Conservation (phyloP, 2,113 vertebrate species). For the Varanus komodoensis region DNA sequence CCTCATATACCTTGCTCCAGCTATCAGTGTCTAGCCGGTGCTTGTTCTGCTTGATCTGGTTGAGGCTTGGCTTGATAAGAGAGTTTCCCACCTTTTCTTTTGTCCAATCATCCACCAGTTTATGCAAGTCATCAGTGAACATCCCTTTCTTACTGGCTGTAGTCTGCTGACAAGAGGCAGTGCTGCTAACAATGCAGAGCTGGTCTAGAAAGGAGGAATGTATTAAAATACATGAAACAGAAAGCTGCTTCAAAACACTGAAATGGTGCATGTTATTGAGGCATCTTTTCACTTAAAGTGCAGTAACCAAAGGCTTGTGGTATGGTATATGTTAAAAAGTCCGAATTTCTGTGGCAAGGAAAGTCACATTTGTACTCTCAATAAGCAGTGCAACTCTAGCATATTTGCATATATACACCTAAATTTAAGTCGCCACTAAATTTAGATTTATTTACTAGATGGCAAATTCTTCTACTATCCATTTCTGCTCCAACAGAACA, state of each 20-base stretch:
- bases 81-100: slow-evolving; percentile 82
- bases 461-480: neutral
- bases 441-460: neutral
- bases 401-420: neutral
- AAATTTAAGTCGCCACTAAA: neutral
- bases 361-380: neutral
- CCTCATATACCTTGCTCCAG: slow-evolving; percentile 83
- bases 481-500: neutral
- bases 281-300: neutral
- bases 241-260: neutral
- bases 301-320: too few species aligned
- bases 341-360: neutral
- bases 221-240: neutral
- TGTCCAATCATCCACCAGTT: slow-evolving; percentile 92
- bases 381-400: neutral
- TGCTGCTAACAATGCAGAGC: slow-evolving; percentile 61
- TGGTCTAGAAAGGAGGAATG: slow-evolving; percentile 43
- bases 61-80: slow-evolving; percentile 87
- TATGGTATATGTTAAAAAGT: neutral
- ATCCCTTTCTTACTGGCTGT: slow-evolving; percentile 84
- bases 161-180: slow-evolving; percentile 73
- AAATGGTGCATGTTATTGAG: neutral
- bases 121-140: slow-evolving; percentile 93
- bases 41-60: slow-evolving; percentile 92
- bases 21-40: slow-evolving; percentile 85